Percentiles rank a stretch among this genome's conserved stretches.
phyloP scores from a whole-genome alignment of 1,140 invertebrate genomes.

The Stegodyphus dumicola region DNA sequence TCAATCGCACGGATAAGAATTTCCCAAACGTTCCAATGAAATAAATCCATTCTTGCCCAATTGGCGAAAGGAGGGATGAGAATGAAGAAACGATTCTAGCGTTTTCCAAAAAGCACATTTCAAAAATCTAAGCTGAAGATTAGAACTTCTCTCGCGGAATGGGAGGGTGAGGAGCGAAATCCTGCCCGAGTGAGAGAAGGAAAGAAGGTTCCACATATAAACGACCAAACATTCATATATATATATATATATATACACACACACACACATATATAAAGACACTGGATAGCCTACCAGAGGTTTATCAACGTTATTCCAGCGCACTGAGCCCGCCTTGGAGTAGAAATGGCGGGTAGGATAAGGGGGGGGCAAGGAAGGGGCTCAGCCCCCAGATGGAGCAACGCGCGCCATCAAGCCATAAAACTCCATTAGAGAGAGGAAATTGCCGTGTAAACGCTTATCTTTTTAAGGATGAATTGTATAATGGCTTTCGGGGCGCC shows the following conservation, averaged over 20 bases:
- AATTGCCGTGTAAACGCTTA: slow-evolving; percentile 62
- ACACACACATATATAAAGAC: slow-evolving; percentile 17
- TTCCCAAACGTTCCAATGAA: background rate
- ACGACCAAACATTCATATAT: background rate
- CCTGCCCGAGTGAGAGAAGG: background rate
- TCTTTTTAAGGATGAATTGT: slow-evolving; percentile 62
- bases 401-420: slow-evolving; percentile 46
- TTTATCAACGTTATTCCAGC: slow-evolving; percentile 50
- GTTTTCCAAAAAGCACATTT: background rate
- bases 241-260: too few species aligned
- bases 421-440: slow-evolving; percentile 62
- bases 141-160: background rate
- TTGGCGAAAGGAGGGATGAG: background rate
- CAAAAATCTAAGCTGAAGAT: too few species aligned
- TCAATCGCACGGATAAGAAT: too few species aligned
- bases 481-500: slow-evolving; percentile 60
- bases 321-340: slow-evolving; percentile 7
- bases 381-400: background rate
- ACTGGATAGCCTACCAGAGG: slow-evolving; percentile 11
- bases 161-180: background rate
- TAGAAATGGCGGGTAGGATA: background rate
- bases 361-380: background rate
- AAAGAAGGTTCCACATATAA: background rate
- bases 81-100: background rate
- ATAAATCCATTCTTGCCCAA: background rate